Percentiles rank a stretch among this genome's conserved stretches.
Evolutionary conservation across 2,113 vertebrate species (phyloP).

Genomic region (Lathamus discolor): DNA sequence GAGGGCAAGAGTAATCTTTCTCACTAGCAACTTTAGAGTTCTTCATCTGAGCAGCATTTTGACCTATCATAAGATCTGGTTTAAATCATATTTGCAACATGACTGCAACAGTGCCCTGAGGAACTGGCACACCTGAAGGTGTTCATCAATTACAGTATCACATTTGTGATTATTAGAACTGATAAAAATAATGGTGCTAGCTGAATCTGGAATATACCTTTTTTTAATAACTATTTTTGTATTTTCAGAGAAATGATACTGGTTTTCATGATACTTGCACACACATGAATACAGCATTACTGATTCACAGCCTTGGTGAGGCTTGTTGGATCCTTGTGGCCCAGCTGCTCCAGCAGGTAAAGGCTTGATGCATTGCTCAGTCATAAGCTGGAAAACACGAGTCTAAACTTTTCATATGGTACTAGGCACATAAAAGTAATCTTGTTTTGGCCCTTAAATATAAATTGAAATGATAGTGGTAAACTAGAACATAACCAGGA

Average conservation of each 20-base stretch:
- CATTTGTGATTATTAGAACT: not conserved
- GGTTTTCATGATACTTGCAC: not conserved
- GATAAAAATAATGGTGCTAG: not conserved
- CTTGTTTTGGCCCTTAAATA: not conserved
- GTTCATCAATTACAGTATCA: not conserved
- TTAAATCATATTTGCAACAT: not conserved
- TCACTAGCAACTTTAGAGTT: not conserved
- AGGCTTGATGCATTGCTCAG: not conserved
- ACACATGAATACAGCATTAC: not conserved
- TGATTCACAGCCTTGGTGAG: not conserved
- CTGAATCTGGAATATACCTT: not conserved
- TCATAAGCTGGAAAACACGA: not conserved
- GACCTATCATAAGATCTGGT: not conserved
- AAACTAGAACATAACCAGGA: not conserved
- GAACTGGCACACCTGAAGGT: not conserved
- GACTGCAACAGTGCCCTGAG: not conserved
- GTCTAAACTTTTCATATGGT: not conserved
- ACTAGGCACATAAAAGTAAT: not conserved
- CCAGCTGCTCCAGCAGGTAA: not conserved
- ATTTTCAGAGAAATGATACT: not conserved
- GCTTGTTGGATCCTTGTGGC: not conserved
- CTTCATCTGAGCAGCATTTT: not conserved
- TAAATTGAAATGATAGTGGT: not conserved
- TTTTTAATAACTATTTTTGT: not conserved
- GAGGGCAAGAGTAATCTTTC: rapidly evolving